Evolutionary conservation across 1,140 invertebrate species (phyloP).

Genomic region (Portunus trituberculatus): DNA sequence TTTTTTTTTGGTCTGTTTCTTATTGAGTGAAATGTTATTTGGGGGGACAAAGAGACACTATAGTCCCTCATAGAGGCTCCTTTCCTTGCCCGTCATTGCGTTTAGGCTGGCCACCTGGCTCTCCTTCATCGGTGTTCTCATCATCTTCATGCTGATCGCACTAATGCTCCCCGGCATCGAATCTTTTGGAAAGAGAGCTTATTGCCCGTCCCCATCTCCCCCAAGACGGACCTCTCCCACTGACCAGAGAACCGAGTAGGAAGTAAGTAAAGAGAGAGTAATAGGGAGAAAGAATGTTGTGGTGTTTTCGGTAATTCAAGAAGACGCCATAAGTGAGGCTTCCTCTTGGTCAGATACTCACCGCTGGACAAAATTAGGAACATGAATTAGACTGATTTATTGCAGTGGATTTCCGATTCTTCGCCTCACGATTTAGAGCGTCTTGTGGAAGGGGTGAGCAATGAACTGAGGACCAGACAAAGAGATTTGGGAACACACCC

Average conservation of each 20-base stretch:
- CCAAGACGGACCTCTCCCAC: not conserved
- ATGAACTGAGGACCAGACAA: not conserved
- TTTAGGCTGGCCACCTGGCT: not conserved
- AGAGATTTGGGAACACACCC: not conserved
- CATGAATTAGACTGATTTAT: slow-evolving; percentile 36
- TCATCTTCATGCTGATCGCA: not conserved
- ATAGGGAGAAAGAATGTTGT: not conserved
- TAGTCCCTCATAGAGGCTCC: no score
- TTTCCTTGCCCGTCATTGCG: no score
- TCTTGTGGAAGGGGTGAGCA: slow-evolving; percentile 5
- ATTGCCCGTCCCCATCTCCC: not conserved
- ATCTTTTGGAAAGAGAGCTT: not conserved
- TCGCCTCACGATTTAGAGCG: slow-evolving; percentile 38
- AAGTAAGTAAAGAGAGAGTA: not conserved
- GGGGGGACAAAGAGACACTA: no score
- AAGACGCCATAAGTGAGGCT: not conserved
- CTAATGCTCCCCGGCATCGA: not conserved
- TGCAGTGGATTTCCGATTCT: slow-evolving; percentile 38
- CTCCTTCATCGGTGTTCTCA: not conserved
- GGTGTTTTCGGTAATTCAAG: not conserved
- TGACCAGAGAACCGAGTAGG: not conserved
- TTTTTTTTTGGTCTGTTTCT: no score
- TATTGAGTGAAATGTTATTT: no score
- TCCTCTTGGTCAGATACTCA: not conserved
- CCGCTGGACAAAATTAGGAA: slow-evolving; percentile 38